Conservation (phyloP, 2,888 invertebrate species). For the Phortica magna region DNA sequence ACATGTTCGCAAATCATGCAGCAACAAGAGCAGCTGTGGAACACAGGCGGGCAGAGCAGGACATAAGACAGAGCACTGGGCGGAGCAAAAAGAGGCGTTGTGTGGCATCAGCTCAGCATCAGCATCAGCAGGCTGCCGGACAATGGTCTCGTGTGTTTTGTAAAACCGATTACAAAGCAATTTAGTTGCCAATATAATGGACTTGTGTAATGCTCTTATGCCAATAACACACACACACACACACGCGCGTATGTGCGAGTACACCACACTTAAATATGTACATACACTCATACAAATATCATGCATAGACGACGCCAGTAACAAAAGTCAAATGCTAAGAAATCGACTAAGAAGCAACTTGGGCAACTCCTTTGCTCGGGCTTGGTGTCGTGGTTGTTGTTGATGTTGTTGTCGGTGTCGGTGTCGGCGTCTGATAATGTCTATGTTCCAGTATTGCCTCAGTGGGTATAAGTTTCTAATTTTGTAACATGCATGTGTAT, state of each 20-base stretch:
- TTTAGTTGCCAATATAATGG: constrained; percentile 55
- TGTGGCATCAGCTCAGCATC: constrained; percentile 6
- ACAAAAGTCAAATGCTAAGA: constrained; percentile 36
- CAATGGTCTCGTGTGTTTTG: constrained; percentile 54
- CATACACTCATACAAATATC: neutral
- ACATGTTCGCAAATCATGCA: constrained; percentile 18
- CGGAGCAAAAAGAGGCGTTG: neutral
- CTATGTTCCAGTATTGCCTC: neutral
- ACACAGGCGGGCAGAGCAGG: neutral
- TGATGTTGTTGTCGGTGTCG: neutral
- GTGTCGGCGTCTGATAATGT: constrained; percentile 7
- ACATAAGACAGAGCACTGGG: neutral
- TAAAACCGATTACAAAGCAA: constrained; percentile 65
- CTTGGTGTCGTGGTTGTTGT: too few relatives aligned
- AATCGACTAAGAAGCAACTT: neutral
- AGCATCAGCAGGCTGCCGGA: constrained; percentile 27
- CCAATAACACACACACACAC: constrained; percentile 31
- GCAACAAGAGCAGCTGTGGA: neutral
- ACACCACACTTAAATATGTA: too few relatives aligned
- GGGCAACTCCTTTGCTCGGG: constrained; percentile 10
- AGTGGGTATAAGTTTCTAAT: constrained; percentile 27
- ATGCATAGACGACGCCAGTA: constrained; percentile 6
- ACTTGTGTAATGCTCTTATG: constrained; percentile 52
- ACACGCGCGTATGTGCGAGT: too few relatives aligned
- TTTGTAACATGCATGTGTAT: constrained; percentile 9